These are phyloP conservation scores for Motacilla tschutschensis DNA, from an alignment of 2,113 vertebrate genomes.

Conservation along the genomic window DNA sequence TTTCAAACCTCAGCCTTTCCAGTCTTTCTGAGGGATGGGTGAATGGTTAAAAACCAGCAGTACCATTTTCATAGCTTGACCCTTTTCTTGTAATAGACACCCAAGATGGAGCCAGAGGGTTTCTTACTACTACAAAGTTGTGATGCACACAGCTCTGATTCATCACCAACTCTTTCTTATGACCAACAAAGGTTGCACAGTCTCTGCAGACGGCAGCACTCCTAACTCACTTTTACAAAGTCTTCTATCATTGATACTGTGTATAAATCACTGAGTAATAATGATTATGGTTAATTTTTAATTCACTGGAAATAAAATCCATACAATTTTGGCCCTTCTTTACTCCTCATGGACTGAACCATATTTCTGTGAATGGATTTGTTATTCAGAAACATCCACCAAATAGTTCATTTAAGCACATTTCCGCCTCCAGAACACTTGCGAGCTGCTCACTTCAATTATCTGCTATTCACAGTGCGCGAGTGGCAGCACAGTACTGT, in stretches of 20 bases:
- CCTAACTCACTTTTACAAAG: background rate
- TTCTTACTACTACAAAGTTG: background rate
- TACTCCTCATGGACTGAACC: background rate
- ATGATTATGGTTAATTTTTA: background rate
- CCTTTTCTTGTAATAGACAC: background rate
- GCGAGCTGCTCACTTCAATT: slow-evolving; percentile 52
- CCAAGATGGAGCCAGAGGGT: background rate
- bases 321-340: background rate
- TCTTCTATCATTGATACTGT: background rate
- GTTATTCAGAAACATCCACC: slow-evolving; percentile 35
- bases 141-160: background rate
- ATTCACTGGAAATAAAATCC: background rate
- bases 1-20: background rate
- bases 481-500: background rate
- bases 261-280: slow-evolving; percentile 6
- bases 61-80: background rate
- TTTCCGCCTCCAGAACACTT: slow-evolving; percentile 53
- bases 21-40: background rate
- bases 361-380: slow-evolving; percentile 54
- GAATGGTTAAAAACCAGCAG: background rate
- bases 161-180: background rate
- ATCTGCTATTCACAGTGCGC: slow-evolving; percentile 12
- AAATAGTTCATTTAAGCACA: slow-evolving; percentile 39
- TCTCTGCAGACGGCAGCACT: background rate
- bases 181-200: background rate